Percentiles rank a stretch among this genome's conserved stretches.
phyloP scores from a whole-genome alignment of 1,140 invertebrate species.

The Steinernema feltiae region DNA sequence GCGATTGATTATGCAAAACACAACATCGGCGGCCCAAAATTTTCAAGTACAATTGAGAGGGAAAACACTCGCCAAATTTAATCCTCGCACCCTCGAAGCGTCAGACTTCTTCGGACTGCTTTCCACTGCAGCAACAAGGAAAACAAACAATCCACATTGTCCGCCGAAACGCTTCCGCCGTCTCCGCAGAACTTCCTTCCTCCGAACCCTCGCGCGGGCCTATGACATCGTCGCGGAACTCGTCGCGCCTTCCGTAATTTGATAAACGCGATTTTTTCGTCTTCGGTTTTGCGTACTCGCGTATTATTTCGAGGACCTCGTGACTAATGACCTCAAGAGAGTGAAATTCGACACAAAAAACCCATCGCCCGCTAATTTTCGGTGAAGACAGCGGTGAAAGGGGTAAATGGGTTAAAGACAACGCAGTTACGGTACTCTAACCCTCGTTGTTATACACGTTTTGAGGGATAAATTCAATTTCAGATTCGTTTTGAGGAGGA shows the following conservation, averaged over 20 bases:
- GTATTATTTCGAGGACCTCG: not conserved
- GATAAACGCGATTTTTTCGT: not conserved
- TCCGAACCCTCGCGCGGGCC: not conserved
- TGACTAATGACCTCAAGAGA: not conserved
- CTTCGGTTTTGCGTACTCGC: not conserved
- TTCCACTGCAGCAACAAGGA: too few species aligned
- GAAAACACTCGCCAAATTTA: not conserved
- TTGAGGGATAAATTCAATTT: too few species aligned
- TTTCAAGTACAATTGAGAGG: not conserved
- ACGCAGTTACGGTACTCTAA: too few species aligned
- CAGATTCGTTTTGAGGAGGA: too few species aligned
- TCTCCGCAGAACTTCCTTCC: not conserved
- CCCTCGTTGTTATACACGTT: too few species aligned
- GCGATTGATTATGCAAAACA: not conserved
- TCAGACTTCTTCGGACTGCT: too few species aligned
- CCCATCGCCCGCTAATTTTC: too few species aligned
- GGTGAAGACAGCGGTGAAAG: too few species aligned
- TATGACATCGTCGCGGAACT: too few species aligned
- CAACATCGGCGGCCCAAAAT: not conserved
- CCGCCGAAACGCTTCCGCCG: not conserved
- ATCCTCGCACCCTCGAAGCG: not conserved
- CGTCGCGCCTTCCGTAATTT: not conserved
- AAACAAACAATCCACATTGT: too few species aligned
- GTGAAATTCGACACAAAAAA: too few species aligned
- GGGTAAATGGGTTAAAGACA: too few species aligned